Evolutionary conservation across 1,140 invertebrate genomes (phyloP).

Genomic region (Paracyclopina nana): DNA sequence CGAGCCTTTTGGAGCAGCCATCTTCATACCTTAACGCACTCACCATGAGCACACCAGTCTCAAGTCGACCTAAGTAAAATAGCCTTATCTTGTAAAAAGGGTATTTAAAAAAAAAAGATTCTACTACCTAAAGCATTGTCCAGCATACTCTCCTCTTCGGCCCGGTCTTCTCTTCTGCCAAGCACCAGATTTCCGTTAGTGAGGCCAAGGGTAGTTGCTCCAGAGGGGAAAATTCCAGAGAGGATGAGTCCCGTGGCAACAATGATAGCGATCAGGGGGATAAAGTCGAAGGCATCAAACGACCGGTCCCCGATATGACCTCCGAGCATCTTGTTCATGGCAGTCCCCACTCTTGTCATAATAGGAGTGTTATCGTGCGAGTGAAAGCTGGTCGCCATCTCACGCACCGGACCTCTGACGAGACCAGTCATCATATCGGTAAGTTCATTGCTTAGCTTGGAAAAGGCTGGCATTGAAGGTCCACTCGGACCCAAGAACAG

Average conservation of each 20-base stretch:
- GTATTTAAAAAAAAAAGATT: too few relatives aligned
- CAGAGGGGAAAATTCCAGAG: background rate
- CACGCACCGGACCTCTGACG: too few relatives aligned
- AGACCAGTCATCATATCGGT: too few relatives aligned
- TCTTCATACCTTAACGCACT: background rate
- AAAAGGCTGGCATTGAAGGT: too few relatives aligned
- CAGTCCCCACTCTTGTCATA: background rate
- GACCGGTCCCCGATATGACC: background rate
- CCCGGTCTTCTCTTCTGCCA: background rate
- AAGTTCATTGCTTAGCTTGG: too few relatives aligned
- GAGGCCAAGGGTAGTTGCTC: background rate
- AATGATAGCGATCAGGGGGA: background rate
- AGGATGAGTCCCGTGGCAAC: background rate
- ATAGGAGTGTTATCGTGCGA: too few relatives aligned
- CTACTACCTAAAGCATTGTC: background rate
- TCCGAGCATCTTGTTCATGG: background rate
- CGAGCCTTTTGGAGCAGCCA: background rate
- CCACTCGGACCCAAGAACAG: too few relatives aligned
- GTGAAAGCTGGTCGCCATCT: too few relatives aligned
- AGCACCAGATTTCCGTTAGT: background rate
- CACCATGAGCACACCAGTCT: background rate
- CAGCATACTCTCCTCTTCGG: background rate
- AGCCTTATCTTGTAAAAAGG: too few relatives aligned
- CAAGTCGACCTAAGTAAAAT: background rate
- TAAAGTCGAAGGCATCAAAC: background rate